Evolutionary conservation across 2,113 vertebrate genomes (phyloP).

Genomic region (Diphyllodes magnificus): DNA sequence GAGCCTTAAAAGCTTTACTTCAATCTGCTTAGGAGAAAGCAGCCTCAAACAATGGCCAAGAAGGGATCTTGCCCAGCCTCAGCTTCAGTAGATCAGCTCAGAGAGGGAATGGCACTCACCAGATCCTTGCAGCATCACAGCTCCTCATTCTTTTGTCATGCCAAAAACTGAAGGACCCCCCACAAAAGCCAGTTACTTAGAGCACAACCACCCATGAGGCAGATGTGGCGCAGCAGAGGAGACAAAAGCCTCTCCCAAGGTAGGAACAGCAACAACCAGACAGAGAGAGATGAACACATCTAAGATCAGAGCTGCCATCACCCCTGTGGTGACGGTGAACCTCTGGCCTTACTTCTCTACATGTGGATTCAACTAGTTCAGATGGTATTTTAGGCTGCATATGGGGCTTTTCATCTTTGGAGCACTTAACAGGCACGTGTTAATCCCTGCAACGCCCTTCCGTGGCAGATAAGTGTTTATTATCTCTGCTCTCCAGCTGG

Average conservation of each 20-base stretch:
- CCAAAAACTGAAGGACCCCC: neutral
- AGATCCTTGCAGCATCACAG: neutral
- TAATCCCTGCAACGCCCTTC: constrained; percentile 16
- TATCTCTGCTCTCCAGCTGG: constrained; percentile 25
- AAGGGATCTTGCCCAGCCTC: neutral
- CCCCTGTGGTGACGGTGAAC: neutral
- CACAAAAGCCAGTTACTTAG: neutral
- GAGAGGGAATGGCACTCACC: neutral
- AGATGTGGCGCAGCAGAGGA: neutral
- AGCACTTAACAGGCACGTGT: constrained; percentile 15
- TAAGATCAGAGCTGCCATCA: constrained; percentile 32
- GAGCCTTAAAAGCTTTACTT: constrained; percentile 39
- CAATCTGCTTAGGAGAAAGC: constrained; percentile 32
- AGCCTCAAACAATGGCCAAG: constrained; percentile 16
- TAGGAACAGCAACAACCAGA: neutral
- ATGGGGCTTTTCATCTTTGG: constrained; percentile 33
- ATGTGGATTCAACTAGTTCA: constrained; percentile 42
- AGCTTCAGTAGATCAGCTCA: neutral
- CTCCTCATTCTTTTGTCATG: neutral
- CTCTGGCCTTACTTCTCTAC: neutral
- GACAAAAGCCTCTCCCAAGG: neutral
- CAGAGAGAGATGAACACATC: neutral
- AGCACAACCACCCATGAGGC: neutral
- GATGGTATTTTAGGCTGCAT: constrained; percentile 35
- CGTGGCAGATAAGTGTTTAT: constrained; percentile 29